phyloP scores from a whole-genome alignment of 2,888 invertebrate genomes.

The Dolichopus griseipennis region DNA sequence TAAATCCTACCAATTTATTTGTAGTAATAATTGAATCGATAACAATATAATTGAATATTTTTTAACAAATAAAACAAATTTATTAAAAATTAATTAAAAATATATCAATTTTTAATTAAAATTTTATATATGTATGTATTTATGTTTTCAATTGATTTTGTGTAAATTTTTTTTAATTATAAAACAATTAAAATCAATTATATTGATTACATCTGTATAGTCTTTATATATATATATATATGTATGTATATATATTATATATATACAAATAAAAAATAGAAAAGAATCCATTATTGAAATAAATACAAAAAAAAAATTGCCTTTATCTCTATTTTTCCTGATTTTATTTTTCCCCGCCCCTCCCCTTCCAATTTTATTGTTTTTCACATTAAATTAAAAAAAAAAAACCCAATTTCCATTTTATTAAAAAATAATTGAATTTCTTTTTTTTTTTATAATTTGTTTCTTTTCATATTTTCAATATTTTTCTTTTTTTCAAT shows the following conservation, averaged over 20 bases:
- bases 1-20: too few species aligned
- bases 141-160: too few species aligned
- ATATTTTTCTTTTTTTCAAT: neutral
- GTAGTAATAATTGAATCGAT: too few species aligned
- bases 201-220: neutral
- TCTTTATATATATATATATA: neutral
- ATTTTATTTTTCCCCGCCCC: too few species aligned
- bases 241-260: neutral
- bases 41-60: too few species aligned
- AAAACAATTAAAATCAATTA: neutral
- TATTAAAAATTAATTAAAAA: too few species aligned
- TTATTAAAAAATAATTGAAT: neutral
- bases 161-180: neutral
- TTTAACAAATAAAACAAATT: too few species aligned
- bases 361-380: neutral
- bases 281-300: neutral
- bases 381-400: neutral
- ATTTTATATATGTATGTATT: too few species aligned
- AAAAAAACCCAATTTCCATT: neutral
- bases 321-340: neutral
- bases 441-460: neutral
- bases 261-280: neutral
- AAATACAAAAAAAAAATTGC: neutral
- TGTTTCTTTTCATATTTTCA: neutral
- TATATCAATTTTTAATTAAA: too few species aligned